These are phyloP conservation scores for Montipora capitata DNA, from an alignment of 92 coral and sea anemone species.

Conservation along the genomic window DNA sequence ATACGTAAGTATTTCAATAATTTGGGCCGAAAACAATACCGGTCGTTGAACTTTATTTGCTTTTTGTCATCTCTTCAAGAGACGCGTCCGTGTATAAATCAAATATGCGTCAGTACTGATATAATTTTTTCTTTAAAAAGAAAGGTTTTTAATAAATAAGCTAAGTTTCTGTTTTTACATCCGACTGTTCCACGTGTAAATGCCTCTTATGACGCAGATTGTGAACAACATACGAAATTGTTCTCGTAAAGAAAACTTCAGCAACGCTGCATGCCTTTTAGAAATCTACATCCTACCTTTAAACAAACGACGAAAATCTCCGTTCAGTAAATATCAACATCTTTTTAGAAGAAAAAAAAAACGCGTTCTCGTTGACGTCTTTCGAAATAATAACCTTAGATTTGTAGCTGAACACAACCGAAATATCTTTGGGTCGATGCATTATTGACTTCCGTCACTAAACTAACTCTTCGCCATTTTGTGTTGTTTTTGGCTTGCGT, in stretches of 20 bases:
- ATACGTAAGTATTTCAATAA: background rate
- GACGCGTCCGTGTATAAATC: background rate
- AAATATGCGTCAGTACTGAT: slow-evolving; percentile 20
- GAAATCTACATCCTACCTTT: background rate
- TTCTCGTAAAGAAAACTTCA: background rate
- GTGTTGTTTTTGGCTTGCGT: slow-evolving; percentile 18
- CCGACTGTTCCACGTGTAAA: background rate
- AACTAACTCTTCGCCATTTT: slow-evolving; percentile 1
- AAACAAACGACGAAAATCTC: background rate
- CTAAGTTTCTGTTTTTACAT: background rate
- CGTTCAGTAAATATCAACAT: background rate
- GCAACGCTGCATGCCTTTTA: background rate
- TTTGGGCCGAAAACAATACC: background rate
- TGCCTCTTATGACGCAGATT: slow-evolving; percentile 3
- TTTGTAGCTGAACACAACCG: background rate
- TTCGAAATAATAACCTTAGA: background rate
- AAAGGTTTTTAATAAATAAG: background rate
- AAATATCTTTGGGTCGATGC: background rate
- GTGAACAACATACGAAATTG: slow-evolving; percentile 15
- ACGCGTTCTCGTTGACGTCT: background rate
- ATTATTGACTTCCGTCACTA: slow-evolving; percentile 3
- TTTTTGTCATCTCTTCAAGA: slow-evolving; percentile 1
- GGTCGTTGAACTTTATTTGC: background rate
- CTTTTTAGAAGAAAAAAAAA: background rate
- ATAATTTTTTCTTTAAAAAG: background rate